Evolutionary conservation across 2,888 invertebrate species (phyloP).

Genomic region (Palloptera scutellata): DNA sequence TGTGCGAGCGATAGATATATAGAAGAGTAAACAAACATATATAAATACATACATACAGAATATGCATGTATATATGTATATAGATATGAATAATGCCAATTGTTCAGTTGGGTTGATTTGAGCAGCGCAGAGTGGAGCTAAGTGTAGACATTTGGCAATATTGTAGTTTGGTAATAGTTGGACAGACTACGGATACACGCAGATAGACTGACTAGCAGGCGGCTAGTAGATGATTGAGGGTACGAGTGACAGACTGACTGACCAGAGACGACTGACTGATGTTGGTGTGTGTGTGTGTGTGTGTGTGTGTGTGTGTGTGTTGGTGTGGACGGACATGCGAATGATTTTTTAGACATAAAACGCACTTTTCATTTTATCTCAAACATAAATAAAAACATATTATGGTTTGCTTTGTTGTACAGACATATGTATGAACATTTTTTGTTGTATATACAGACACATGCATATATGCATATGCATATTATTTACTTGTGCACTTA

Average conservation of each 20-base stretch:
- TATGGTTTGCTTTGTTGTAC: too few species aligned
- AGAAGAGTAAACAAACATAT: not conserved
- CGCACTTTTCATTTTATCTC: conserved; percentile 3
- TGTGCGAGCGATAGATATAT: conserved; percentile 8
- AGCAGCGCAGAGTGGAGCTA: conserved; percentile 3
- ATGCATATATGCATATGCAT: not conserved
- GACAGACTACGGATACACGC: not conserved
- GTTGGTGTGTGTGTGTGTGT: not conserved
- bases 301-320: conserved; percentile 1
- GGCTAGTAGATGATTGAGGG: conserved; percentile 17
- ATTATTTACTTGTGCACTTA: conserved; percentile 5
- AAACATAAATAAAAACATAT: too few species aligned
- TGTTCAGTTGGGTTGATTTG: conserved; percentile 5
- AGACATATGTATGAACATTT: too few species aligned
- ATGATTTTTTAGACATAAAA: conserved; percentile 23
- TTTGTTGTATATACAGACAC: too few species aligned
- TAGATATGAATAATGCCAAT: conserved; percentile 30
- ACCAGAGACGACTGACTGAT: not conserved
- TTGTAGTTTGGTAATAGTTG: not conserved
- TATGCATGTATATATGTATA: not conserved
- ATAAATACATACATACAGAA: not conserved
- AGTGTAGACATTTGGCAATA: conserved; percentile 1
- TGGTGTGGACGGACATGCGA: not conserved
- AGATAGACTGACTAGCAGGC: not conserved
- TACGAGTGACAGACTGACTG: not conserved